Conservation (phyloP, 2,888 invertebrate species). For the Nomada fabriciana region DNA sequence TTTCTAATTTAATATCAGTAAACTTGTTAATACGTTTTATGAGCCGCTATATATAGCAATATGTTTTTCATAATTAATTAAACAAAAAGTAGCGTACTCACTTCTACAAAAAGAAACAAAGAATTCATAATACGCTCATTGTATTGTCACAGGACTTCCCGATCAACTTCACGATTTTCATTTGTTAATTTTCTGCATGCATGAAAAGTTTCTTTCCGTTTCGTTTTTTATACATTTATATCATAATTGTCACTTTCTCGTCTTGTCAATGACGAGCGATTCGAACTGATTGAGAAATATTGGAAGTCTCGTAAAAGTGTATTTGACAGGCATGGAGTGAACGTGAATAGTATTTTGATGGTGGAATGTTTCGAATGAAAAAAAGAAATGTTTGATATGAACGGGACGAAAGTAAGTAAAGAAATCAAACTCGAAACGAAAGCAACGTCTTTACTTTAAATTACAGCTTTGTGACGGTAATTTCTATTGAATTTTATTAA, state of each 20-base stretch:
- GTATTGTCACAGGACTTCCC: constrained; percentile 30
- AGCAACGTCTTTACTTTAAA: constrained; percentile 27
- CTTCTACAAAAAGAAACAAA: constrained; percentile 22
- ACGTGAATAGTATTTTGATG: constrained; percentile 34
- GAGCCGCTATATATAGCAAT: background rate
- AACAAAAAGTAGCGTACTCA: constrained; percentile 26
- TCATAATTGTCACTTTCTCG: constrained; percentile 9
- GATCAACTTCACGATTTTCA: constrained; percentile 25
- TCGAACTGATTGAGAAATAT: constrained; percentile 6
- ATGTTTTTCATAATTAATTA: background rate
- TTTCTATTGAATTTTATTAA: constrained; percentile 46
- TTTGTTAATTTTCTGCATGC: constrained; percentile 11
- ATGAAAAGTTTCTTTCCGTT: constrained; percentile 27
- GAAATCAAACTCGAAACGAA: constrained; percentile 25
- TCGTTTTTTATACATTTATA: constrained; percentile 44
- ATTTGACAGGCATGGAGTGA: constrained; percentile 45
- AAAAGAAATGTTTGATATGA: constrained; percentile 31
- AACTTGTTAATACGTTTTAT: constrained; percentile 41
- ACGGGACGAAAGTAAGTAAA: constrained; percentile 64
- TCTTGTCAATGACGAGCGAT: background rate
- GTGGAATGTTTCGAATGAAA: constrained; percentile 18
- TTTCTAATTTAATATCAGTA: constrained; percentile 14
- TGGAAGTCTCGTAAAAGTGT: constrained; percentile 22
- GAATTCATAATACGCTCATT: constrained; percentile 27
- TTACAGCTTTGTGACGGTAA: constrained; percentile 34